phyloP scores from a whole-genome alignment of 2,888 invertebrate genomes.

The Habroteleia sp. region DNA sequence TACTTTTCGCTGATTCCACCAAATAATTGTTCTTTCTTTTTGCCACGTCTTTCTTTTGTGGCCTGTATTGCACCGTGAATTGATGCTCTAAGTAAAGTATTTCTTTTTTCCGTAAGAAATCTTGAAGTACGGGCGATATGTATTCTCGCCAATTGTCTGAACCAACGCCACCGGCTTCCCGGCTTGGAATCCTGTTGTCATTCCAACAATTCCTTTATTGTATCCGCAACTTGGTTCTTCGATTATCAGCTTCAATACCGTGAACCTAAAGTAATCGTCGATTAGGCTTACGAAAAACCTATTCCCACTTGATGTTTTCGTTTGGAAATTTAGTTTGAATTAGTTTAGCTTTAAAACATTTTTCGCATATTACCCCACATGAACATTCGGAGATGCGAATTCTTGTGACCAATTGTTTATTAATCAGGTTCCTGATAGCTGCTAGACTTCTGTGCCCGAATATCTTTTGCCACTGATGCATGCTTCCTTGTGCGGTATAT shows the following conservation, averaged over 20 bases:
- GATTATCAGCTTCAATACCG: constrained; percentile 42
- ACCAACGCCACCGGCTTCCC: constrained; percentile 16
- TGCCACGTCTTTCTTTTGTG: too few relatives aligned
- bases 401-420: too few relatives aligned
- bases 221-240: constrained; percentile 41
- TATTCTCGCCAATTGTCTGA: constrained; percentile 35
- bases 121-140: constrained; percentile 11
- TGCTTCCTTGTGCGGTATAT: too few relatives aligned
- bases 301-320: constrained; percentile 50
- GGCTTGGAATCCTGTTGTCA: constrained; percentile 35
- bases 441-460: constrained; percentile 62
- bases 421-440: constrained; percentile 41
- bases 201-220: constrained; percentile 34
- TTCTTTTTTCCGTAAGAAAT: constrained; percentile 27
- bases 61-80: too few relatives aligned
- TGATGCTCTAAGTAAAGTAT: too few relatives aligned
- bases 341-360: constrained; percentile 66
- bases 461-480: constrained; percentile 67
- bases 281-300: constrained; percentile 61
- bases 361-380: constrained; percentile 52
- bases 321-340: constrained; percentile 62
- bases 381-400: constrained; percentile 58
- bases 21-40: too few relatives aligned
- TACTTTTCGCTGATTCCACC: too few relatives aligned
- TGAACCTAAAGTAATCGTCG: constrained; percentile 54